Conservation (phyloP, 2,888 invertebrate genomes). For the Drosophila meridionalis region DNA sequence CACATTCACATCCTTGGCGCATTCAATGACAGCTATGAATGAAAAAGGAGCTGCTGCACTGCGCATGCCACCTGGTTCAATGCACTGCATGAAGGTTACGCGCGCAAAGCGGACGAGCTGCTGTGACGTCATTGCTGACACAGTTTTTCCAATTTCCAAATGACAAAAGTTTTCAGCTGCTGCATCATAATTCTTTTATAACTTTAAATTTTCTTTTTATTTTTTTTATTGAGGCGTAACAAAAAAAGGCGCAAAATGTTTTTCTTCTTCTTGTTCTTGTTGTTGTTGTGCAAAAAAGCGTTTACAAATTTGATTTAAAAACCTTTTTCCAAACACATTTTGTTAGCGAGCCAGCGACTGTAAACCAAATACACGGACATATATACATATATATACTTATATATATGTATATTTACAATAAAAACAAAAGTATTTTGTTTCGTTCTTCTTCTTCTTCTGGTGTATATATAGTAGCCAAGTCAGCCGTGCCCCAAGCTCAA, state of each 20-base stretch:
- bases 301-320: constrained; percentile 69
- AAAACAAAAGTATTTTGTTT: constrained; percentile 3
- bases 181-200: constrained; percentile 26
- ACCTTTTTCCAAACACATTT: constrained; percentile 42
- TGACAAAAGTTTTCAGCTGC: constrained; percentile 12
- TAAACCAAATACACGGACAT: constrained; percentile 37
- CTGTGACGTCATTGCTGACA: constrained; percentile 77
- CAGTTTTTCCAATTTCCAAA: constrained; percentile 42
- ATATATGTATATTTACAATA: constrained; percentile 6
- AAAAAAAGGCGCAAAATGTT: constrained; percentile 53
- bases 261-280: constrained; percentile 7
- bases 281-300: constrained; percentile 49
- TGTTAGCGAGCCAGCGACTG: constrained; percentile 25
- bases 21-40: constrained; percentile 53
- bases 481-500: constrained; percentile 27
- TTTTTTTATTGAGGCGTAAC: constrained; percentile 57
- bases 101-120: constrained; percentile 23
- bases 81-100: constrained; percentile 75
- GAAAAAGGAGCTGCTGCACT: constrained; percentile 61
- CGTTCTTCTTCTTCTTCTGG: neutral
- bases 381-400: constrained; percentile 21
- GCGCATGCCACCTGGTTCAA: constrained; percentile 84
- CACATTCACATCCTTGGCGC: constrained; percentile 57
- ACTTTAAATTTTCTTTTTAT: constrained; percentile 46
- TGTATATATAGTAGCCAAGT: constrained; percentile 4